Evolutionary conservation across 2,888 invertebrate species (phyloP).

Genomic region (Limnephilus rhombicus): DNA sequence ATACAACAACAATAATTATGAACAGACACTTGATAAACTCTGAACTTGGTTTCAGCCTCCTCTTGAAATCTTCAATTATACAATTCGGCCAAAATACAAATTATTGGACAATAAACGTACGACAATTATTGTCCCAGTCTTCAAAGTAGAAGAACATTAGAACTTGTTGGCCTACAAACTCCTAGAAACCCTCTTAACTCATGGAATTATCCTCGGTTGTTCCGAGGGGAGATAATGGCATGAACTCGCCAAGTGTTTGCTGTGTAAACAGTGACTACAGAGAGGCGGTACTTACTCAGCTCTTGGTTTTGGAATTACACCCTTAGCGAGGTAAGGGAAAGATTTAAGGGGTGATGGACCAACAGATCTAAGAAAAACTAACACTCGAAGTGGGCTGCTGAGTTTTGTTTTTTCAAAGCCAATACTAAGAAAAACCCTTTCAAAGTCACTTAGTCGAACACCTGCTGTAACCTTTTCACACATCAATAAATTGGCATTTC

Average conservation of each 20-base stretch:
- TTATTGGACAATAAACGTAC: background rate
- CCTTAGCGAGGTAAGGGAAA: background rate
- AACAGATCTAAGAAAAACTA: background rate
- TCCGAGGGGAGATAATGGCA: background rate
- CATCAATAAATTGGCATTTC: background rate
- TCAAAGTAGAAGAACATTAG: background rate
- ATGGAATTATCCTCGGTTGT: background rate
- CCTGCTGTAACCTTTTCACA: background rate
- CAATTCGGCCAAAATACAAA: background rate
- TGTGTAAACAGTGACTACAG: conserved; percentile 8
- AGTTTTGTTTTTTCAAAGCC: background rate
- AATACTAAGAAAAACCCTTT: background rate
- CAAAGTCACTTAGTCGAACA: background rate
- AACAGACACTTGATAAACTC: background rate
- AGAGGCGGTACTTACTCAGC: conserved; percentile 7
- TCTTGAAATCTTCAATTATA: background rate
- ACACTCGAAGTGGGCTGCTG: background rate
- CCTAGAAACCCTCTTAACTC: background rate
- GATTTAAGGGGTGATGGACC: conserved; percentile 5
- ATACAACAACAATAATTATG: background rate
- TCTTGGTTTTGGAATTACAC: background rate
- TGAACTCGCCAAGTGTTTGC: conserved; percentile 19
- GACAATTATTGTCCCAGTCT: background rate
- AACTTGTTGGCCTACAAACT: conserved; percentile 2
- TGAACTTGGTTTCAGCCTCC: background rate